Percentiles rank a stretch among this genome's conserved stretches.
Conservation (phyloP, 2,888 invertebrate species). For the Drosophila suboccidentalis region DNA sequence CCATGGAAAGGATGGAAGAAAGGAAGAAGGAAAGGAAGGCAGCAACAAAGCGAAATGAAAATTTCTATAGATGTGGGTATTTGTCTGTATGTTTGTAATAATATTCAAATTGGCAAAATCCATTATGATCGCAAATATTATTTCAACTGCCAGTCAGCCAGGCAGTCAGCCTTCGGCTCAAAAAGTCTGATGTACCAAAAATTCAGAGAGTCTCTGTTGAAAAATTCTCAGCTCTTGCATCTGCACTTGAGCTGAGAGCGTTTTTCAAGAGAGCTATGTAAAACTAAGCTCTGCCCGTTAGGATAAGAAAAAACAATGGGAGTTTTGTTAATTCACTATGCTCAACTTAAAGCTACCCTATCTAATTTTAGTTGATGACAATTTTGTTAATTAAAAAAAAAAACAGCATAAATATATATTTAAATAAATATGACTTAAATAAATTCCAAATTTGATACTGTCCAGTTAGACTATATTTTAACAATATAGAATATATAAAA, state of each 20-base stretch:
- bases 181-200: constrained; percentile 43
- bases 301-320: constrained; percentile 22
- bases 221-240: constrained; percentile 47
- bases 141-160: constrained; percentile 64
- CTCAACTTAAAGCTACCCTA: not conserved
- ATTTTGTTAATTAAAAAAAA: not conserved
- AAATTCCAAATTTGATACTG: not conserved
- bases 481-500: too few species aligned
- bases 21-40: constrained; percentile 20
- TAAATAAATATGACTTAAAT: not conserved
- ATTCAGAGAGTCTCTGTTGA: constrained; percentile 39
- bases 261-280: constrained; percentile 45
- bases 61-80: constrained; percentile 19
- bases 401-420: too few species aligned
- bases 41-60: constrained; percentile 47
- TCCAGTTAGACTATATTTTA: too few species aligned
- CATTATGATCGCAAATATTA: constrained; percentile 81
- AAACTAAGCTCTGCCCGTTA: constrained; percentile 18
- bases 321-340: too few species aligned
- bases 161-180: constrained; percentile 25
- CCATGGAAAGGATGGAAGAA: constrained; percentile 27
- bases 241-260: constrained; percentile 50
- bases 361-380: too few species aligned
- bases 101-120: constrained; percentile 79
- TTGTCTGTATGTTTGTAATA: constrained; percentile 65